phyloP scores from a whole-genome alignment of 2,888 invertebrate genomes.

The Zonitis immaculata region DNA sequence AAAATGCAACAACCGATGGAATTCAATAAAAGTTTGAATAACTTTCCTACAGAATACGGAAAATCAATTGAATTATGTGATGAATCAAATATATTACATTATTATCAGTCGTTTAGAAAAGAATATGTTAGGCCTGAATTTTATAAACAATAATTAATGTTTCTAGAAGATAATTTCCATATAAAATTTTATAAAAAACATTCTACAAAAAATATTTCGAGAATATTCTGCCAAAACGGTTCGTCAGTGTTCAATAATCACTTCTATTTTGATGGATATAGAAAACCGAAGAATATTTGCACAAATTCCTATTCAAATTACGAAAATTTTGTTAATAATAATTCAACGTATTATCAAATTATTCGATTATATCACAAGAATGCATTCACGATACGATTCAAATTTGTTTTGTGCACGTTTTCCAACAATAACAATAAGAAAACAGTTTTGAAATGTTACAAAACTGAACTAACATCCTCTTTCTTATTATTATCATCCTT shows the following conservation, averaged over 20 bases:
- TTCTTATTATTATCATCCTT: slow-evolving; percentile 48
- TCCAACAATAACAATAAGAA: slow-evolving; percentile 30
- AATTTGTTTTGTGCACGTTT: slow-evolving; percentile 8
- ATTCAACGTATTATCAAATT: too few relatives aligned
- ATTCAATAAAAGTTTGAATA: too few relatives aligned
- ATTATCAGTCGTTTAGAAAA: slow-evolving; percentile 14
- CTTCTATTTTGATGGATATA: too few relatives aligned
- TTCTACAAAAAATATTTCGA: slow-evolving; percentile 19
- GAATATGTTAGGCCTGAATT: slow-evolving; percentile 16
- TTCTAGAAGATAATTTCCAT: slow-evolving; percentile 11
- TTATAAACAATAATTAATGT: slow-evolving; percentile 8
- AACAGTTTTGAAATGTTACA: slow-evolving; percentile 43
- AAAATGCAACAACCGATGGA: too few relatives aligned
- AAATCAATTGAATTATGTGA: too few relatives aligned
- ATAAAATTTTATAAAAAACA: slow-evolving; percentile 17
- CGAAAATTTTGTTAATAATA: too few relatives aligned
- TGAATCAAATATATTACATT: neutral
- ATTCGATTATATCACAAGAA: slow-evolving; percentile 34
- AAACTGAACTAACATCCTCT: slow-evolving; percentile 50
- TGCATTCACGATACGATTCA: slow-evolving; percentile 22
- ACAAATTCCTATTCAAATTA: too few relatives aligned
- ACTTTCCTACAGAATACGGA: too few relatives aligned
- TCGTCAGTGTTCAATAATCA: too few relatives aligned
- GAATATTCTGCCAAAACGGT: slow-evolving; percentile 5
- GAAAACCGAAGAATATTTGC: too few relatives aligned